A percentile compares a stretch with the other conserved stretches of the same genome.
Evolutionary conservation across 2,113 vertebrate genomes (phyloP).

Genomic region (Melanostigma gelatinosum): DNA sequence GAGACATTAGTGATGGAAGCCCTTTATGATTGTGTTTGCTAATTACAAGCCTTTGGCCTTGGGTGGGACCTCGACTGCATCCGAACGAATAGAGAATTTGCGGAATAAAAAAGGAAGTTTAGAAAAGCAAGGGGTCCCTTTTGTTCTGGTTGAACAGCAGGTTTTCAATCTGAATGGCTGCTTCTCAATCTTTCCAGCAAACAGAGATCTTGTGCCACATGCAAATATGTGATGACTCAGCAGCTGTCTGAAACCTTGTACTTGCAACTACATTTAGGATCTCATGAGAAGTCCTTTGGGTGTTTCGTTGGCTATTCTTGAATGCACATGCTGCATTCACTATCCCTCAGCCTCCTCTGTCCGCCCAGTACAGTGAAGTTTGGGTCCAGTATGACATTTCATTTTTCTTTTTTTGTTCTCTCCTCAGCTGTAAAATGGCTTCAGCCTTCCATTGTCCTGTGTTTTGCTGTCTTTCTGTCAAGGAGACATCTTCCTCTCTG

Average conservation of each 20-base stretch:
- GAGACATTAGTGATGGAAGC: slow-evolving; percentile 31
- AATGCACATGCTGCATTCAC: slow-evolving; percentile 31
- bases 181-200: slow-evolving; percentile 10
- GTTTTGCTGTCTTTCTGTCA: slow-evolving; percentile 67
- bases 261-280: slow-evolving; percentile 32
- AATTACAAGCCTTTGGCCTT: slow-evolving; percentile 25
- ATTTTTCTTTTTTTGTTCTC: slow-evolving; percentile 12
- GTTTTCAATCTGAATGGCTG: slow-evolving; percentile 22
- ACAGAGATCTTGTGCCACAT: slow-evolving; percentile 21
- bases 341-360: neutral
- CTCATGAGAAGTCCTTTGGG: slow-evolving; percentile 2
- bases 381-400: slow-evolving; percentile 24
- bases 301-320: slow-evolving; percentile 31
- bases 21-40: slow-evolving; percentile 6
- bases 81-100: slow-evolving; percentile 2
- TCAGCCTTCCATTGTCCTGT: slow-evolving; percentile 48
- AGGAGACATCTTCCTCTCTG: slow-evolving; percentile 70
- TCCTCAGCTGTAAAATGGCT: slow-evolving; percentile 42
- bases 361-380: slow-evolving; percentile 10
- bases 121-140: slow-evolving; percentile 12
- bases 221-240: slow-evolving; percentile 43
- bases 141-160: slow-evolving; percentile 9
- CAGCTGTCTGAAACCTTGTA: slow-evolving; percentile 26
- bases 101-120: slow-evolving; percentile 4
- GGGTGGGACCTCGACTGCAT: neutral